A percentile compares a stretch with the other conserved stretches of the same genome.
phyloP scores from a whole-genome alignment of 2,113 vertebrate genomes.

The Fregata magnificens region DNA sequence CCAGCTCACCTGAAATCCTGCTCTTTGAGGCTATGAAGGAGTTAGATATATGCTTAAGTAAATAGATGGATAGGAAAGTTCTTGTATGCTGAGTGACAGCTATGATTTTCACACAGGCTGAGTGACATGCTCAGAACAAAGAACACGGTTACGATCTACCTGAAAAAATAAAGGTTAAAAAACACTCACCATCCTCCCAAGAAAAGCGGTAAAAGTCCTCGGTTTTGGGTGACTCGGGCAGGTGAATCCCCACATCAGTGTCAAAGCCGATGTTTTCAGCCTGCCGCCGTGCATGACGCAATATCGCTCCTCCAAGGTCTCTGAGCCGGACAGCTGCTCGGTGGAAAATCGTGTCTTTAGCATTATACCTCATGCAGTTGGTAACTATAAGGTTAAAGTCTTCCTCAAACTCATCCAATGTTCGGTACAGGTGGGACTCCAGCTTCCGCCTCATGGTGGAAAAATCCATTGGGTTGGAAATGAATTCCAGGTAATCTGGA shows the following conservation, averaged over 20 bases:
- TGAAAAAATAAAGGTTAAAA: not conserved
- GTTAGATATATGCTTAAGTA: not conserved
- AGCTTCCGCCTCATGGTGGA: constrained; percentile 93
- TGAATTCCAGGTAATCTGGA: constrained; percentile 98
- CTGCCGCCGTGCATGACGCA: constrained; percentile 91
- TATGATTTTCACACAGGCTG: not conserved
- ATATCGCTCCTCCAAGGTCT: constrained; percentile 89
- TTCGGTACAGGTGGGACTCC: constrained; percentile 89
- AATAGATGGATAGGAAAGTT: not conserved
- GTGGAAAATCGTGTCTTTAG: constrained; percentile 96
- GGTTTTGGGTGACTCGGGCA: constrained; percentile 88
- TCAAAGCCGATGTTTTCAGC: constrained; percentile 92
- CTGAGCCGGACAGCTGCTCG: constrained; percentile 90
- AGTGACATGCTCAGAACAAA: not conserved
- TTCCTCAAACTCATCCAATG: constrained; percentile 90
- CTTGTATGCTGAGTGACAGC: not conserved
- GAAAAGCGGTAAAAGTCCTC: constrained; percentile 95
- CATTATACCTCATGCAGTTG: constrained; percentile 98
- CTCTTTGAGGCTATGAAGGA: not conserved
- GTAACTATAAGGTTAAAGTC: constrained; percentile 98
- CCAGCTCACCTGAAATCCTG: not conserved
- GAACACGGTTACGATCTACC: not conserved
- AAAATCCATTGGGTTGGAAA: constrained; percentile 98
- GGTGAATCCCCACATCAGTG: constrained; percentile 86
- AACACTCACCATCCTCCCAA: constrained; percentile 91